Evolutionary conservation across 2,888 invertebrate species (phyloP).

Genomic region (Netelia virgata): DNA sequence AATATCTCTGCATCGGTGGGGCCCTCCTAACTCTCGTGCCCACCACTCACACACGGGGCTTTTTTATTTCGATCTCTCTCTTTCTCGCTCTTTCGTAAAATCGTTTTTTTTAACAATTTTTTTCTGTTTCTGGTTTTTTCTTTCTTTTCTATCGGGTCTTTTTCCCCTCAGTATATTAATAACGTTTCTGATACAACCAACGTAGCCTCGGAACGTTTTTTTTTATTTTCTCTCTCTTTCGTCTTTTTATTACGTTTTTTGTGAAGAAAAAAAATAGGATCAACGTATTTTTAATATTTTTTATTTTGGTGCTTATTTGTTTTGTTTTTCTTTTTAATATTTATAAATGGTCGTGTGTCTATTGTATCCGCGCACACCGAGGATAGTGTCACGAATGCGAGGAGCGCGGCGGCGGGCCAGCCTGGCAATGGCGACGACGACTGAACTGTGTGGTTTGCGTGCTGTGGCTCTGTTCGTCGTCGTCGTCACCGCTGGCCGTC

Average conservation of each 20-base stretch:
- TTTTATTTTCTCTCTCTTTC: not conserved
- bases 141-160: constrained; percentile 73
- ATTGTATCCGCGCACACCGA: constrained; percentile 79
- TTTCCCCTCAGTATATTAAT: constrained; percentile 75
- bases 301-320: constrained; percentile 18
- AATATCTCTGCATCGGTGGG: constrained; percentile 85
- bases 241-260: not conserved
- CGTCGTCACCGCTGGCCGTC: constrained; percentile 77
- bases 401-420: constrained; percentile 80
- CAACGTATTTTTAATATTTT: constrained; percentile 19
- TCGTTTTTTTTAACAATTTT: constrained; percentile 13
- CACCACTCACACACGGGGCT: constrained; percentile 77
- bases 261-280: not conserved
- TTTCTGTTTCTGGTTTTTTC: constrained; percentile 21
- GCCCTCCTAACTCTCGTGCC: constrained; percentile 84
- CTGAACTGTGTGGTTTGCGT: constrained; percentile 80
- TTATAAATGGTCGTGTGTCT: constrained; percentile 78
- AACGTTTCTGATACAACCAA: constrained; percentile 69
- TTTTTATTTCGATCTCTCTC: constrained; percentile 59
- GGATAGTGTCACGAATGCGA: constrained; percentile 78
- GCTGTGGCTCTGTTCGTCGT: constrained; percentile 74
- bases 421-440: constrained; percentile 86
- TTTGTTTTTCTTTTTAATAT: constrained; percentile 41
- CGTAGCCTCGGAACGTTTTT: constrained; percentile 47
- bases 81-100: constrained; percentile 32